Evolutionary conservation across 1,140 invertebrate genomes (phyloP), one percentile per base, ranked within the genome.

Genomic region (Zaprionus vittiger): DNA sequence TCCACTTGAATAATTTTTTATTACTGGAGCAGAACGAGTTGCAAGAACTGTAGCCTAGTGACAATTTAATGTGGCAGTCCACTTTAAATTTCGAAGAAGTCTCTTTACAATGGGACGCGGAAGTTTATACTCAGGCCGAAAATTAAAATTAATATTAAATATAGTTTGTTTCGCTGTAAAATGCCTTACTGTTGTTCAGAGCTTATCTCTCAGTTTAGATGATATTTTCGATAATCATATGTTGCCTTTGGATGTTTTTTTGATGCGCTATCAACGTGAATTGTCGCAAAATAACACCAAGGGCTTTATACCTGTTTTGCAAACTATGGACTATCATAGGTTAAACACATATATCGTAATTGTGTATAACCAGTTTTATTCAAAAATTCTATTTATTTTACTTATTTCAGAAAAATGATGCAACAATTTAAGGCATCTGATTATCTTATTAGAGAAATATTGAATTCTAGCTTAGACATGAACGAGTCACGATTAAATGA

Each of bases 391-490:
- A 3, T 47, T 12, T 24, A 20, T 14, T 20, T 52, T 24, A 1
- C 1, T 20, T 0, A 6, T 63, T 74, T 31, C 15, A 81, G 79
- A 61, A 70, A 79, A 59, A 81, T 81, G 79, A 81, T 79, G 79
- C 71, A 76, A 31, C 62, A 79, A 47, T 81, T 79, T 37, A 79
- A 79, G 72, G 71, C 63, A 24, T 79, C 79, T 14, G 47, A 63
- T 14, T 81, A 79, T 26, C 31, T 81, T 0, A 71, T 77, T n/a
- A 62, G 71, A 17, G 63, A 75, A n/a, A 79, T 81, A 62, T 41
- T 80, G 5, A 61, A 62, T 22, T 60, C 38, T 44, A 70, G 34
- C 0, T 11, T 15, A 11, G 11, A 41, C 11, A 37, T 15, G 14
- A 47, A 56, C 11, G 24, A 67, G n/a, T 11, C 24, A 2, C n/a